Base-by-base conservation (phyloP, 2,888 invertebrate species). In the Phyllotreta striolata region DNA sequence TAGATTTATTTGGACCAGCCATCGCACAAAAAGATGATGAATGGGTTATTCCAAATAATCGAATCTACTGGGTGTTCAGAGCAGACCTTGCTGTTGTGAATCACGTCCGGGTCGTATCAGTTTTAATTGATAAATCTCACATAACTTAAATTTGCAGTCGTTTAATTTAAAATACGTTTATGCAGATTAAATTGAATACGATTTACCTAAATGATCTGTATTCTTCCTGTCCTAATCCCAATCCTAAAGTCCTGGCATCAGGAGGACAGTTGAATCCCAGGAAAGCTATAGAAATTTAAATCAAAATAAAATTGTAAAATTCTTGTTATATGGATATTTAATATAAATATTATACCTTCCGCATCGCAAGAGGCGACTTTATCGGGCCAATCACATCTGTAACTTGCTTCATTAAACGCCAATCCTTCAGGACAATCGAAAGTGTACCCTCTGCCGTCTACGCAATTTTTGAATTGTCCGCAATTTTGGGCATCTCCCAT, bases 311-410 rank as follows among this genome's bases (percentile, higher is more conserved):
- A 4, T 24, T 24, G 24, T 4, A 3, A 4, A 24, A 24, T 24
- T 7, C 46, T 24, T 14, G 24, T 46, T 24, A 1, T 46, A n/a
- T n/a, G n/a, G n/a, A n/a, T n/a, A n/a, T 24, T 24, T 24, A 24
- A 24, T 24, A 24, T 24, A 4, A 24, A 4, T 34, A 6, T 10
- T 46, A 70, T 80, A 91, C 92, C 88, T 86, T 92, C 93, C 55
- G 90, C 90, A 77, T 94, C 90, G 74, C 93, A 94, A 62, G 89
- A 89, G 3, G 86, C 79, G 0, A 93, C 93, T 79, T 90, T 87
- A 82, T 95, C 95, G 3, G 94, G 92, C 93, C 93, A 95, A 67
- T 95, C 93, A 78, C 95, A 95, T 57, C 89, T 86, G 77, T 92
- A 91, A 7, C 84, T 86, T 8, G 86, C 86, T 1, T 87, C 83